phyloP scores from a whole-genome alignment of 2,888 invertebrate genomes.

The Drosophila meridionalis region DNA sequence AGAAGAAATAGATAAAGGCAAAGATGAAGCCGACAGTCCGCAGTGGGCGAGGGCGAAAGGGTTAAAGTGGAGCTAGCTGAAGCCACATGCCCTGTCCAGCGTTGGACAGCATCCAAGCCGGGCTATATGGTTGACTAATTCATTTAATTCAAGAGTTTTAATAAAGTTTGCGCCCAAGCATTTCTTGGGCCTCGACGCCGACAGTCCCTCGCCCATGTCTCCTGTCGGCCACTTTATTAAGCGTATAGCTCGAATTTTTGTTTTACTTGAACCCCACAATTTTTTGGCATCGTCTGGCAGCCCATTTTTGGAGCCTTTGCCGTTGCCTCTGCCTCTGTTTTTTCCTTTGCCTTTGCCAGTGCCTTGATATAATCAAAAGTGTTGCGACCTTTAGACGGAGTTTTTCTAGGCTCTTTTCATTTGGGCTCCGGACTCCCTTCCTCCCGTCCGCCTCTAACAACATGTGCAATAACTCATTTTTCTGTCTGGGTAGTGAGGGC shows the following conservation, averaged over 20 bases:
- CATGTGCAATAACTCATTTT: constrained; percentile 79
- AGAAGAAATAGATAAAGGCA: constrained; percentile 73
- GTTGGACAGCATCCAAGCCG: constrained; percentile 57
- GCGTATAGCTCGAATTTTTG: constrained; percentile 67
- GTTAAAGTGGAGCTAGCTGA: constrained; percentile 26
- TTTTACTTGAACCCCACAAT: constrained; percentile 39
- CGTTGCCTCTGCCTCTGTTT: constrained; percentile 8
- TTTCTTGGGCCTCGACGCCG: constrained; percentile 56
- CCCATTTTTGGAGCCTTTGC: constrained; percentile 44
- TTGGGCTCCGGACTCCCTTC: constrained; percentile 1
- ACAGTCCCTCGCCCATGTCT: background rate
- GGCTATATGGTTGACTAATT: constrained; percentile 81
- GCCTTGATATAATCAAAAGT: constrained; percentile 78
- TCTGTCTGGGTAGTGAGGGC: constrained; percentile 50
- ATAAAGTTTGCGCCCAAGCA: constrained; percentile 76
- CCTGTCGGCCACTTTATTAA: constrained; percentile 72
- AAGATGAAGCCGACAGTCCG: constrained; percentile 29
- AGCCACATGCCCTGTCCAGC: constrained; percentile 46
- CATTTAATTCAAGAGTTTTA: constrained; percentile 80
- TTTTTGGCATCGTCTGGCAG: constrained; percentile 58
- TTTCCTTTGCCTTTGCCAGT: constrained; percentile 32
- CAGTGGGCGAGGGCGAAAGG: background rate
- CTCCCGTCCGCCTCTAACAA: constrained; percentile 2
- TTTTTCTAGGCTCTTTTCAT: constrained; percentile 38
- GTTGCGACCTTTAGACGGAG: constrained; percentile 64